phyloP scores from a whole-genome alignment of 2,113 vertebrate genomes.

The Hirundichthys speculiger region DNA sequence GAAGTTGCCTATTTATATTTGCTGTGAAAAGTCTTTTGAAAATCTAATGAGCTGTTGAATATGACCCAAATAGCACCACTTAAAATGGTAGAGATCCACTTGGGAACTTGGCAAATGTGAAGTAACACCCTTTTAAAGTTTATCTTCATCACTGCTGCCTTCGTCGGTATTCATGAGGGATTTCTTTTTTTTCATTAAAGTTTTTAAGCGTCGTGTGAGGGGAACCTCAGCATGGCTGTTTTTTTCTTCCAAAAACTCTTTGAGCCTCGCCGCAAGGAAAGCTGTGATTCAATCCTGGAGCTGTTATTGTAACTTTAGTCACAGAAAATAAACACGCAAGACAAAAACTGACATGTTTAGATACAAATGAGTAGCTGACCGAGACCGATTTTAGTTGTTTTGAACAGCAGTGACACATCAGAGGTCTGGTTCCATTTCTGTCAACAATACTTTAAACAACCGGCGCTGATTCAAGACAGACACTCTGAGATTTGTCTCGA shows the following conservation, averaged over 20 bases:
- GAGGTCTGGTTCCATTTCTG: conserved; percentile 44
- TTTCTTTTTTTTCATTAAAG: background rate
- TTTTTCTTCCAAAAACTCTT: conserved; percentile 58
- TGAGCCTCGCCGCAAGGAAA: conserved; percentile 48
- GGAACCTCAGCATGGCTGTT: conserved; percentile 31
- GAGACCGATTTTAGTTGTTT: conserved; percentile 54
- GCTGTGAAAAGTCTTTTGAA: too few relatives aligned
- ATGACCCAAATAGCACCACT: background rate
- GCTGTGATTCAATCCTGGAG: conserved; percentile 67
- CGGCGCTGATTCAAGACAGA: conserved; percentile 30
- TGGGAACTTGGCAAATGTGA: background rate
- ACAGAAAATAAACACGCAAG: conserved; percentile 50
- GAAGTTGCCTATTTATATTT: too few relatives aligned
- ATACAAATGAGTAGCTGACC: conserved; percentile 43
- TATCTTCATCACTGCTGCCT: background rate
- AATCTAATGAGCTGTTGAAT: too few relatives aligned
- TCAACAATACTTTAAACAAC: conserved; percentile 52
- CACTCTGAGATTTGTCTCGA: conserved; percentile 35
- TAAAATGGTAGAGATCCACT: background rate
- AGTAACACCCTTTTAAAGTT: background rate
- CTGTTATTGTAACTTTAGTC: conserved; percentile 61
- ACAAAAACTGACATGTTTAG: conserved; percentile 38
- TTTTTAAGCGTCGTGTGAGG: conserved; percentile 29
- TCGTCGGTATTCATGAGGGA: conserved; percentile 6
- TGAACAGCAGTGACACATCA: conserved; percentile 47